A percentile compares a stretch with the other conserved stretches of the same genome.
phyloP scores from a whole-genome alignment of 2,797 vertebrate species.

The Characodon lateralis region DNA sequence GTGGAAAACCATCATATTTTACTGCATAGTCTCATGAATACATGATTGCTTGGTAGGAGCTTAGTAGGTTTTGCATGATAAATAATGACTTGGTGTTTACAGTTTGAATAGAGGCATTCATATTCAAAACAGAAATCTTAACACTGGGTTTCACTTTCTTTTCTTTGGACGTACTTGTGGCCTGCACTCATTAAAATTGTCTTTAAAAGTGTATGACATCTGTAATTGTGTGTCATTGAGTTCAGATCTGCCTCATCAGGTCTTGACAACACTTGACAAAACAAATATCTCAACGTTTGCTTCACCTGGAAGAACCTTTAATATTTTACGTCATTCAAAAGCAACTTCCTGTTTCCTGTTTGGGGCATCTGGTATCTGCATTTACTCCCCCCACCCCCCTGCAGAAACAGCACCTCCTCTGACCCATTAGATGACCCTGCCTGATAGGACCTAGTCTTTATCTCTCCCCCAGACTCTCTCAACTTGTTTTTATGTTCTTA shows the following conservation, averaged over 20 bases:
- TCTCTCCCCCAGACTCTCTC: slow-evolving; percentile 41
- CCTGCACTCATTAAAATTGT: neutral
- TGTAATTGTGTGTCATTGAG: slow-evolving; percentile 8
- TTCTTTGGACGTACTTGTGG: neutral
- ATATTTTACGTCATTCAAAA: slow-evolving; percentile 75
- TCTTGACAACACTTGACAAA: slow-evolving; percentile 44
- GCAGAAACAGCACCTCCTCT: slow-evolving; percentile 72
- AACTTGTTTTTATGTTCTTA: slow-evolving; percentile 61
- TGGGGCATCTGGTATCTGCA: slow-evolving; percentile 76
- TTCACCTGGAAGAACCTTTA: slow-evolving; percentile 76
- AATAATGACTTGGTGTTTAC: neutral
- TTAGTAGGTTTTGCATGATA: neutral
- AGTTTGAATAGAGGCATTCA: neutral
- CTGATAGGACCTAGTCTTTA: slow-evolving; percentile 60
- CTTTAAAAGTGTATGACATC: neutral
- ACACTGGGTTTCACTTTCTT: neutral
- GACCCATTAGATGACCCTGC: slow-evolving; percentile 70
- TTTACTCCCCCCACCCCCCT: slow-evolving; percentile 57
- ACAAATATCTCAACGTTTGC: slow-evolving; percentile 56
- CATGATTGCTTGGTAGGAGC: neutral
- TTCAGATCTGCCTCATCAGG: slow-evolving; percentile 29
- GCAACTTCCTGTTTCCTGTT: slow-evolving; percentile 84
- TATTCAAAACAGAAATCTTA: neutral
- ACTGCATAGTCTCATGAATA: slow-evolving; percentile 40
- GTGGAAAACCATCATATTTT: slow-evolving; percentile 48